Conservation (phyloP, 2,113 vertebrate species). For the Rafetus swinhoei region DNA sequence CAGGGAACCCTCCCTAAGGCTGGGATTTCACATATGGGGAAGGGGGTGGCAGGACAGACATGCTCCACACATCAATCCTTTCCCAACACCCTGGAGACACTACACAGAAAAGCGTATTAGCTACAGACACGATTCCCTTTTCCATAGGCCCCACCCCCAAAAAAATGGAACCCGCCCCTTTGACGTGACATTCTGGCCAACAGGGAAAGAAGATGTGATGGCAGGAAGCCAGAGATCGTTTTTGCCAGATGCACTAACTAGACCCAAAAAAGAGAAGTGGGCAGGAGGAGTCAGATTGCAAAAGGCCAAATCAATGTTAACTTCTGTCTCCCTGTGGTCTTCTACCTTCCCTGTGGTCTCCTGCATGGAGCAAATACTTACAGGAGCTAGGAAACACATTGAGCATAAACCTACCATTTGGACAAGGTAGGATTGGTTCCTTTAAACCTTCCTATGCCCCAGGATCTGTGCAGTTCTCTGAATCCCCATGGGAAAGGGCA, state of each 20-base stretch:
- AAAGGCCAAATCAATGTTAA: neutral
- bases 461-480: neutral
- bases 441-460: neutral
- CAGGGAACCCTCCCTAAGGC: neutral
- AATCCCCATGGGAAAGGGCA: neutral
- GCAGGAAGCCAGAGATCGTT: neutral
- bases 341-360: neutral
- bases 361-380: neutral
- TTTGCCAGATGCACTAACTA: neutral
- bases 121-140: neutral
- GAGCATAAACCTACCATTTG: neutral
- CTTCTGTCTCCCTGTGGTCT: neutral
- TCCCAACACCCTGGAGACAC: neutral
- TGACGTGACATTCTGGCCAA: neutral
- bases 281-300: neutral
- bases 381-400: neutral
- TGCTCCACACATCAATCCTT: neutral
- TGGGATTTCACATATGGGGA: neutral
- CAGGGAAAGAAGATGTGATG: neutral
- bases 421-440: neutral
- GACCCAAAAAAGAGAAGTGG: neutral
- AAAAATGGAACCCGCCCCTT: neutral
- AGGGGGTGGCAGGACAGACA: neutral
- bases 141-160: neutral
- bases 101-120: neutral